Percentiles rank a stretch among this genome's conserved stretches.
Evolutionary conservation across 2,888 invertebrate species (phyloP).

Genomic region (Limnephilus lunatus): DNA sequence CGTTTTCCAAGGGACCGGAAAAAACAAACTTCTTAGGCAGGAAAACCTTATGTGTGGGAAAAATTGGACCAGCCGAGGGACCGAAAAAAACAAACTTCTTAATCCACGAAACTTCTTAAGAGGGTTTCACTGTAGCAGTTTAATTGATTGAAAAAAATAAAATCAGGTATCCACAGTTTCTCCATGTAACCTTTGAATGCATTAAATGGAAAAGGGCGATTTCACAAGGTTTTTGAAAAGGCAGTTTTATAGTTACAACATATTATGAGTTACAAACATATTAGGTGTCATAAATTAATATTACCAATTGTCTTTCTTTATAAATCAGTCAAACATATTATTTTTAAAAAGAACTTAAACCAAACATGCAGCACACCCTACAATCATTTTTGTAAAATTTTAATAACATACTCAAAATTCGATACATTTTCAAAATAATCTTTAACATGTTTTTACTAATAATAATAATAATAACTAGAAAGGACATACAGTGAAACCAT

Average conservation of each 20-base stretch:
- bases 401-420: not conserved
- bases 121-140: no score
- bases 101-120: no score
- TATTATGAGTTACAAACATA: not conserved
- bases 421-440: not conserved
- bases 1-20: no score
- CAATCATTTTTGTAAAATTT: not conserved
- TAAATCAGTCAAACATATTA: constrained; percentile 18
- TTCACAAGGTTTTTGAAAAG: not conserved
- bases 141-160: not conserved
- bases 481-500: not conserved
- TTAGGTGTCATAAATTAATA: not conserved
- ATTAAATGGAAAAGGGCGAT: not conserved
- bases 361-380: not conserved
- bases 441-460: not conserved
- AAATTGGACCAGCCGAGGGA: no score
- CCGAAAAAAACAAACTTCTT: no score
- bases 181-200: not conserved
- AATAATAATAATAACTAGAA: not conserved
- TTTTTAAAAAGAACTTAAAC: not conserved
- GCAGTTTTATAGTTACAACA: not conserved
- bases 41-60: no score
- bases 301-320: constrained; percentile 5
- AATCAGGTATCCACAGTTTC: not conserved
- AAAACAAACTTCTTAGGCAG: no score